Conservation (phyloP, 2,113 vertebrate species). For the Oryzias woworae region DNA sequence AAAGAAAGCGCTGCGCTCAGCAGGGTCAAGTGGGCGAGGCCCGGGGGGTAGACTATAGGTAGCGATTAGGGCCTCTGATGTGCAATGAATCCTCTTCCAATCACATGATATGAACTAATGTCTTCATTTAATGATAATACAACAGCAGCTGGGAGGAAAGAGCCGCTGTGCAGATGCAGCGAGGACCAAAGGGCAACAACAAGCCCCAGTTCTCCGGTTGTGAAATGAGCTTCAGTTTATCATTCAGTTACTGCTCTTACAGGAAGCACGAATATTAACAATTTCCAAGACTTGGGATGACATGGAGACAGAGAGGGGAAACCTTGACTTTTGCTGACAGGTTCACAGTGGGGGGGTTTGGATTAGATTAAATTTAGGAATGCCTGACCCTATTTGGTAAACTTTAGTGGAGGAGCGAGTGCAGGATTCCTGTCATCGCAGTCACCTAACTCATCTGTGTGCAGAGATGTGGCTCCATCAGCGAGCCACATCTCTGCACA, state of each 20-base stretch:
- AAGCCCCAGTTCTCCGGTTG: conserved; percentile 80
- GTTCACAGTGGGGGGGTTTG: conserved; percentile 56
- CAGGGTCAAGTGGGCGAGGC: conserved; percentile 86
- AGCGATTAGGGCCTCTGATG: conserved; percentile 85
- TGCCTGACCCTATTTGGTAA: conserved; percentile 43
- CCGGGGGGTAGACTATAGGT: conserved; percentile 83
- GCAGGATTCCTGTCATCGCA: conserved; percentile 11
- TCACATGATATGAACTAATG: conserved; percentile 91
- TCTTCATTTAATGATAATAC: conserved; percentile 88
- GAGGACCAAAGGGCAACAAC: conserved; percentile 75
- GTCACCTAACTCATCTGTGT: conserved; percentile 32
- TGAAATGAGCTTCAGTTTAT: too few relatives aligned
- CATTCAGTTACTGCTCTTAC: too few relatives aligned
- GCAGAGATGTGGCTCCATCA: too few relatives aligned
- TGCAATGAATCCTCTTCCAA: conserved; percentile 83
- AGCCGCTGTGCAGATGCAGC: conserved; percentile 61
- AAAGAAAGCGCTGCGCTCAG: conserved; percentile 92
- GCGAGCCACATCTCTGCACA: too few relatives aligned
- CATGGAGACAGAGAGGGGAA: conserved; percentile 8
- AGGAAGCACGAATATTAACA: too few relatives aligned
- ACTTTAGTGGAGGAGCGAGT: conserved; percentile 25
- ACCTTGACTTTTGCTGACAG: conserved; percentile 55
- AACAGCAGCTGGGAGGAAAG: conserved; percentile 69
- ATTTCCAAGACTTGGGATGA: background rate
- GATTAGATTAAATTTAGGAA: conserved; percentile 62